Percentiles rank a stretch among this genome's conserved stretches.
These are phyloP conservation scores for Alouatta palliata DNA, from an alignment of 2,113 vertebrate species.

Conservation along the genomic window DNA sequence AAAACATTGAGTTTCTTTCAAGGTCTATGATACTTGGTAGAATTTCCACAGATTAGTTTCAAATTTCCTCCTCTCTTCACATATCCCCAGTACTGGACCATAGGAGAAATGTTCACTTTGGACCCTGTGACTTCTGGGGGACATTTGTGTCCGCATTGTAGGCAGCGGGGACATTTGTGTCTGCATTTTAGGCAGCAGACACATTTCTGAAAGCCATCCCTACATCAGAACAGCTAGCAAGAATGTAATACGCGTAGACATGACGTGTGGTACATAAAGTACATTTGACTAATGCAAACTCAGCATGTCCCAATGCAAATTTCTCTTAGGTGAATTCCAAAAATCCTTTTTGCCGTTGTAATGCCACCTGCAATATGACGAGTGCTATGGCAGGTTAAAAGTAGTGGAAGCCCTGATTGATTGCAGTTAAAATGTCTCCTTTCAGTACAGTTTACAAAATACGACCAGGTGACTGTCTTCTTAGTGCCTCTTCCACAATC, in stretches of 20 bases:
- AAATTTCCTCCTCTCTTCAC: neutral
- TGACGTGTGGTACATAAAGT: neutral
- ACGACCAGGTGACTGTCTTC: neutral
- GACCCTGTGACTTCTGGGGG: neutral
- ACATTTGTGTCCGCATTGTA: neutral
- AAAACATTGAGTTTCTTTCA: neutral
- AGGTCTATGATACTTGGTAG: neutral
- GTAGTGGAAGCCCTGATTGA: neutral
- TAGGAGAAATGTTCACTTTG: neutral
- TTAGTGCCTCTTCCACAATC: neutral
- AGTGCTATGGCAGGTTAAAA: neutral
- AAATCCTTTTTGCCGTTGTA: neutral
- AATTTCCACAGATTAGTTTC: neutral
- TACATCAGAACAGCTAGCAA: neutral
- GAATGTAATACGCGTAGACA: neutral
- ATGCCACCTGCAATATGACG: neutral
- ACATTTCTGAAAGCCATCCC: neutral
- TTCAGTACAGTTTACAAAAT: neutral
- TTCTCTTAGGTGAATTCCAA: neutral
- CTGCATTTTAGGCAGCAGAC: neutral
- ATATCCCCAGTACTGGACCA: neutral
- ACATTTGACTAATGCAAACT: neutral
- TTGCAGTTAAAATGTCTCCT: neutral
- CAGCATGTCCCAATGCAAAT: neutral
- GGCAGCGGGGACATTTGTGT: neutral